Conservation (phyloP, 2,113 vertebrate genomes). For the Protobothrops flavoviridis region DNA sequence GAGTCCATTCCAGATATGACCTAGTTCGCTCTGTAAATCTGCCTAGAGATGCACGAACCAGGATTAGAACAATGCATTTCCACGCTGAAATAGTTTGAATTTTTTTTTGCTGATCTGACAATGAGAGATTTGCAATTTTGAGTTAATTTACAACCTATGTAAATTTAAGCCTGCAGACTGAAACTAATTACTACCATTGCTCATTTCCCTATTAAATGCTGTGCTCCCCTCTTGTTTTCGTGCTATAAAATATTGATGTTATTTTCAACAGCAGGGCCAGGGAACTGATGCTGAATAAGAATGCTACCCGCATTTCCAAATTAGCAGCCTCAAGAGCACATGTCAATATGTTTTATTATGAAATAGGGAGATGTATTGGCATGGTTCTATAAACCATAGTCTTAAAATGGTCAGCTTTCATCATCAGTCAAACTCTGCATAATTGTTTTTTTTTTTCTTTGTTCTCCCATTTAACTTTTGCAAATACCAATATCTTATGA, state of each 20-base stretch:
- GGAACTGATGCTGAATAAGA: constrained; percentile 17
- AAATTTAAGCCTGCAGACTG: constrained; percentile 24
- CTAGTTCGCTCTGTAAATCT: neutral
- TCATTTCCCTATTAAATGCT: constrained; percentile 30
- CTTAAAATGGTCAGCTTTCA: neutral
- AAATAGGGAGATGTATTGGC: neutral
- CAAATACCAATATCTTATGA: neutral
- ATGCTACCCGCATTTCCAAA: neutral
- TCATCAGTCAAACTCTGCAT: neutral
- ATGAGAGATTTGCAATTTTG: constrained; percentile 25
- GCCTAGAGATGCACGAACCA: too few species aligned
- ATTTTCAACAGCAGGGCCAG: constrained; percentile 9
- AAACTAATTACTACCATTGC: constrained; percentile 32
- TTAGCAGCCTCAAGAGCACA: constrained; percentile 12
- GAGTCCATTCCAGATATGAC: neutral
- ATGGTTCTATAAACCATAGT: neutral
- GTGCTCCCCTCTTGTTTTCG: constrained; percentile 17
- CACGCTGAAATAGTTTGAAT: neutral
- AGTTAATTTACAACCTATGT: constrained; percentile 32
- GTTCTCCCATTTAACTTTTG: neutral
- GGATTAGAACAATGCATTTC: neutral
- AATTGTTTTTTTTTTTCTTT: neutral
- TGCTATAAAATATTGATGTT: constrained; percentile 34
- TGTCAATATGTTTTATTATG: neutral
- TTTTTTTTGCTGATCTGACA: constrained; percentile 18